These are phyloP conservation scores for Drosophila bocki DNA, from an alignment of 1,140 invertebrate genomes.

Conservation along the genomic window DNA sequence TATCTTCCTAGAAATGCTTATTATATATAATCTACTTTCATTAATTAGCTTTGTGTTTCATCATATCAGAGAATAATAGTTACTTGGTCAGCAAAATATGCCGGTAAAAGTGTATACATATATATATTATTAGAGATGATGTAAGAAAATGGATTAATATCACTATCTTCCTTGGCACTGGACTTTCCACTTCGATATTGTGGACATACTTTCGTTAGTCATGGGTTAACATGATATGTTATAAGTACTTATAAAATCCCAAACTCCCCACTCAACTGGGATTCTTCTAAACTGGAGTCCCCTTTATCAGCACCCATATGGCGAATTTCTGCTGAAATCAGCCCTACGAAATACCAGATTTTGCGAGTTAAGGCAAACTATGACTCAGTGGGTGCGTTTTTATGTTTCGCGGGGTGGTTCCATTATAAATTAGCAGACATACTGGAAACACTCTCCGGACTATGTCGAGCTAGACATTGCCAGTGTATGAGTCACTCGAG, in stretches of 20 bases:
- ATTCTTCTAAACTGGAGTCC: background rate
- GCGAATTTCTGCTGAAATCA: constrained; percentile 2
- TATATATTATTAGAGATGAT: background rate
- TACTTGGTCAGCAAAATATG: constrained; percentile 1
- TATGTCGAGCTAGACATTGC: constrained; percentile 18
- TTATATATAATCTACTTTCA: background rate
- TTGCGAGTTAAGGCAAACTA: background rate
- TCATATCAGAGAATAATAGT: background rate
- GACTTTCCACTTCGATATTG: background rate
- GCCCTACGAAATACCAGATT: constrained; percentile 17
- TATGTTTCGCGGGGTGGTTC: constrained; percentile 5
- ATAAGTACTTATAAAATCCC: background rate
- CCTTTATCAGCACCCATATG: background rate
- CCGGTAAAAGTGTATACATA: constrained; percentile 1
- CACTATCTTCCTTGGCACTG: constrained; percentile 4
- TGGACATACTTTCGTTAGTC: constrained; percentile 11
- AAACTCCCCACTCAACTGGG: background rate
- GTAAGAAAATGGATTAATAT: background rate
- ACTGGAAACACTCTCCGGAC: constrained; percentile 5
- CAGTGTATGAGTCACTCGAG: constrained; percentile 16
- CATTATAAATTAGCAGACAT: constrained; percentile 19
- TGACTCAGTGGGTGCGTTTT: constrained; percentile 35
- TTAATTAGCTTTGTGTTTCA: background rate
- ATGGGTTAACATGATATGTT: constrained; percentile 6
- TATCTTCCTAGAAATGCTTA: background rate